phyloP scores from a whole-genome alignment of 2,113 vertebrate genomes.

The Mus spicilegus region DNA sequence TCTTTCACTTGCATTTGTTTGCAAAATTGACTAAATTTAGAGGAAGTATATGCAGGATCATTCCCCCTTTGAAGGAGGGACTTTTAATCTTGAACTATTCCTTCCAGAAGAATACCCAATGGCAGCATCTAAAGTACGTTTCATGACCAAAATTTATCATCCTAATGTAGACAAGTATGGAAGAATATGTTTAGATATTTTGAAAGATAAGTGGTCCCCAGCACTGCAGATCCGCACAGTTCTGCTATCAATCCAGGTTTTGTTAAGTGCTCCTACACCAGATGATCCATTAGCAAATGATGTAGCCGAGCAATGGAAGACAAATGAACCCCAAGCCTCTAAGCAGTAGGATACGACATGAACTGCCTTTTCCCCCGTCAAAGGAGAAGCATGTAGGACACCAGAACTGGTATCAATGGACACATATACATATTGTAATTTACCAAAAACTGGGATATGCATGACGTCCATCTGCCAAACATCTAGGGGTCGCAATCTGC shows the following conservation, averaged over 20 bases:
- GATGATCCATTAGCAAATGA: constrained; percentile 99
- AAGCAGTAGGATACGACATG: too few species aligned
- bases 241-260: constrained; percentile 99
- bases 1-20: too few species aligned
- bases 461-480: too few species aligned
- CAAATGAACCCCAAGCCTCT: constrained; percentile 96
- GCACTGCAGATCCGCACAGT: constrained; percentile 99
- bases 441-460: too few species aligned
- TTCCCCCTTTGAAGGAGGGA: constrained; percentile 99
- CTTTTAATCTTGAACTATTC: constrained; percentile 99
- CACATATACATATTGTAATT: too few species aligned
- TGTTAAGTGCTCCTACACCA: constrained; percentile 99
- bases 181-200: constrained; percentile 99
- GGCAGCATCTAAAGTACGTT: constrained; percentile 99
- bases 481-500: too few species aligned
- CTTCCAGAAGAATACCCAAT: constrained; percentile 99
- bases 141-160: constrained; percentile 99
- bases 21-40: too few species aligned
- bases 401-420: too few species aligned
- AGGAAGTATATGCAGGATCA: constrained; percentile 64
- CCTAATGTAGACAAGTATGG: constrained; percentile 99
- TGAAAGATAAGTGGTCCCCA: constrained; percentile 99
- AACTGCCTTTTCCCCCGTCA: too few species aligned
- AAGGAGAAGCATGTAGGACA: too few species aligned
- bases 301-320: constrained; percentile 99